Percentiles rank a stretch among this genome's conserved stretches.
Evolutionary conservation across 2,888 invertebrate species (phyloP).

Genomic region (Lasiommata megera): DNA sequence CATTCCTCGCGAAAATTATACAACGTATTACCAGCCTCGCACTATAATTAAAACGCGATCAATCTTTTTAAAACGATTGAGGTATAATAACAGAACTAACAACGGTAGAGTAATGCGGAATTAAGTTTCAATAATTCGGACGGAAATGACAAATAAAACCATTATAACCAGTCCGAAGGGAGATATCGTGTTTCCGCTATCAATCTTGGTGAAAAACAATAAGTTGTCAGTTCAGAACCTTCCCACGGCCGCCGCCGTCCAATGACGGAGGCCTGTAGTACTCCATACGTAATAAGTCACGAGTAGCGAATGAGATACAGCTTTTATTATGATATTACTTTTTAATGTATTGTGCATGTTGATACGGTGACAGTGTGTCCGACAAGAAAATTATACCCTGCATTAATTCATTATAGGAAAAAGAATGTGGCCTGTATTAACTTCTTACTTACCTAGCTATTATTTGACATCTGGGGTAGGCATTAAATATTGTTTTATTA

Average conservation of each 20-base stretch:
- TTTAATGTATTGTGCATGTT: constrained; percentile 15
- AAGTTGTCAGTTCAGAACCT: constrained; percentile 44
- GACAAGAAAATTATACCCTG: constrained; percentile 15
- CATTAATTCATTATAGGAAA: constrained; percentile 16
- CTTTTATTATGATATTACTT: constrained; percentile 20
- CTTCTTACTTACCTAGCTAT: not conserved
- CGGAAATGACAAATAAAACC: constrained; percentile 68
- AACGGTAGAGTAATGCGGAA: constrained; percentile 33
- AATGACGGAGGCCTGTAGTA: constrained; percentile 30
- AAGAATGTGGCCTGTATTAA: not conserved
- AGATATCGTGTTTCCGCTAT: constrained; percentile 67
- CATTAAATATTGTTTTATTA: not conserved
- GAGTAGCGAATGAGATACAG: constrained; percentile 13
- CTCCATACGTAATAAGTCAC: constrained; percentile 33
- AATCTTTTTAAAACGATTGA: constrained; percentile 45
- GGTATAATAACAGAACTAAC: not conserved
- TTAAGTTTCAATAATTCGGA: constrained; percentile 50
- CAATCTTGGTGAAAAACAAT: constrained; percentile 64
- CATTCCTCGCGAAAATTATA: constrained; percentile 43
- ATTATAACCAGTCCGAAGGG: constrained; percentile 52
- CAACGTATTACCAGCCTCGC: constrained; percentile 32
- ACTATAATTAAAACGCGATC: constrained; percentile 62
- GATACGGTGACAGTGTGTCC: constrained; percentile 15
- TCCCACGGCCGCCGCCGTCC: constrained; percentile 48
- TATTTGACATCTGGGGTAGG: not conserved